Evolutionary conservation across 2,797 vertebrate genomes (phyloP).

Genomic region (Hapalemur alaotrensis): DNA sequence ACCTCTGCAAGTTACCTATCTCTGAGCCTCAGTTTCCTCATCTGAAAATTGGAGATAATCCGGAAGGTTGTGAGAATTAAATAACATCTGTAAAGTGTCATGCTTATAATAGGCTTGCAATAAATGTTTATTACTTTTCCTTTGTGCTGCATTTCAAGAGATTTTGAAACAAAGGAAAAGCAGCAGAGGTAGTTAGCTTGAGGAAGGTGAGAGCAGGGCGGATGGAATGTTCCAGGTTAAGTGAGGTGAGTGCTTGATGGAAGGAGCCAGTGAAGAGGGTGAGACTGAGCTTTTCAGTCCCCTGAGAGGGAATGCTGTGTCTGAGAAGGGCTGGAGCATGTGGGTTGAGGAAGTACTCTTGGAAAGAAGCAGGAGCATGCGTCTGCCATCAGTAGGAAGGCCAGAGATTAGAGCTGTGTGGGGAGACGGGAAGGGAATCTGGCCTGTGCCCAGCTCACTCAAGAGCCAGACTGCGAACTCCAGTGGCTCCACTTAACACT

Average conservation of each 20-base stretch:
- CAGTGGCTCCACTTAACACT: neutral
- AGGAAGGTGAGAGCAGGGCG: neutral
- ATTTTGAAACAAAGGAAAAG: conserved; percentile 32
- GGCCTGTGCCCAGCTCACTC: neutral
- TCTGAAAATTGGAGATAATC: neutral
- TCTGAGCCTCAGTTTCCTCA: conserved; percentile 16
- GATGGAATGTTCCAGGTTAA: neutral
- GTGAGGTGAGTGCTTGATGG: neutral
- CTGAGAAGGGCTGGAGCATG: neutral
- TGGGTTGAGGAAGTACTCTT: neutral
- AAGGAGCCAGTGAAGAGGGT: neutral
- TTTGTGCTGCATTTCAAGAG: conserved; percentile 28
- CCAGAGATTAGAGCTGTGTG: neutral
- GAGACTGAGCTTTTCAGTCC: neutral
- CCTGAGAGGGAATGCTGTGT: neutral
- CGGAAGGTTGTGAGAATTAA: neutral
- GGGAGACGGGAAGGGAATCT: neutral
- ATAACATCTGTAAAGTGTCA: neutral
- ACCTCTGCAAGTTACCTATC: neutral
- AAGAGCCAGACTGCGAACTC: neutral
- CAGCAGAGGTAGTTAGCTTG: neutral
- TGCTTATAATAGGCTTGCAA: neutral
- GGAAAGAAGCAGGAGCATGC: neutral
- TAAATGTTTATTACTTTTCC: neutral
- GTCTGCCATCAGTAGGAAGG: neutral